Conservation (phyloP, 2,888 invertebrate genomes). For the Drosophila nigricruria region DNA sequence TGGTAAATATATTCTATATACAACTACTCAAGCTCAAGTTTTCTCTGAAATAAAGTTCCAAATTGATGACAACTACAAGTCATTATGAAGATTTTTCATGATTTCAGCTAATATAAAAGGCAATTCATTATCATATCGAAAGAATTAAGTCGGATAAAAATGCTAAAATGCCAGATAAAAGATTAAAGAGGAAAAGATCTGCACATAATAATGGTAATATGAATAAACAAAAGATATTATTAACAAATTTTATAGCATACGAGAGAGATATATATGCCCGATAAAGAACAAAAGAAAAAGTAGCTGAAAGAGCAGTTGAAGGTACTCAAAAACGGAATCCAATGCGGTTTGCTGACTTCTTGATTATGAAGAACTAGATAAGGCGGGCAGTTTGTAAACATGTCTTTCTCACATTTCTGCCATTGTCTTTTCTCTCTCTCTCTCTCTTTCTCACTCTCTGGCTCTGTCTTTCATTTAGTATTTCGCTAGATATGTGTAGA, state of each 20-base stretch:
- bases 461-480: not conserved
- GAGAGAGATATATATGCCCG: conserved; percentile 23
- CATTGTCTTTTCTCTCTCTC: conserved; percentile 3
- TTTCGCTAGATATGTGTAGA: conserved; percentile 16
- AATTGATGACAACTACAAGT: conserved; percentile 22
- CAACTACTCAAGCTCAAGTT: not conserved
- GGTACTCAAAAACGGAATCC: conserved; percentile 10
- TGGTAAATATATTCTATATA: conserved; percentile 3
- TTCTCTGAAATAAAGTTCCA: not conserved
- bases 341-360: conserved; percentile 6
- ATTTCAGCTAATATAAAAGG: conserved; percentile 14
- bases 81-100: conserved; percentile 21
- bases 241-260: conserved; percentile 51
- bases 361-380: conserved; percentile 37
- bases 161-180: conserved; percentile 45
- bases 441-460: not conserved
- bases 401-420: conserved; percentile 24
- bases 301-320: conserved; percentile 3
- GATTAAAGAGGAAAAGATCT: conserved; percentile 25
- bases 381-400: conserved; percentile 18
- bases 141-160: conserved; percentile 38
- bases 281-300: conserved; percentile 24
- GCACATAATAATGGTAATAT: conserved; percentile 35
- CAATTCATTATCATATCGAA: conserved; percentile 23
- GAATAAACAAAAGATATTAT: conserved; percentile 46